These are phyloP conservation scores for Cotesia congregata DNA, from an alignment of 2,888 invertebrate genomes.

Conservation along the genomic window DNA sequence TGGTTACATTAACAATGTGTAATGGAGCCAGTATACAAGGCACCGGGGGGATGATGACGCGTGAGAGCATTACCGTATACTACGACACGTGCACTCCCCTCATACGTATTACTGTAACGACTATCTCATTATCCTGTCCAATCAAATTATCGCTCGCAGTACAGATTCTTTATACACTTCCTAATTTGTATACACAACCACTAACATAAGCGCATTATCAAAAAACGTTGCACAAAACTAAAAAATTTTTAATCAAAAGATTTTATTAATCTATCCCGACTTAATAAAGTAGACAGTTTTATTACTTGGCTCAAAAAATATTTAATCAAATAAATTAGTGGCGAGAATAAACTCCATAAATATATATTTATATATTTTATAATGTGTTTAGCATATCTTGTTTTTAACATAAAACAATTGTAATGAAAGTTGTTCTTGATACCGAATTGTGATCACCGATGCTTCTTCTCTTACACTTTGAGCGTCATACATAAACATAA, in stretches of 20 bases:
- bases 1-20: not conserved
- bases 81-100: conserved; percentile 20
- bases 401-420: not conserved
- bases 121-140: conserved; percentile 66
- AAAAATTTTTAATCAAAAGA: not conserved
- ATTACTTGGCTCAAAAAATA: not conserved
- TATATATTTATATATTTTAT: not conserved
- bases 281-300: not conserved
- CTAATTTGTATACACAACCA: conserved; percentile 28
- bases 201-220: not conserved
- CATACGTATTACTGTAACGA: conserved; percentile 54
- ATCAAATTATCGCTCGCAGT: conserved; percentile 58
- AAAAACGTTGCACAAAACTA: not conserved
- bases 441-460: not conserved
- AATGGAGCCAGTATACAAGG: conserved; percentile 14
- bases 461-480: not conserved
- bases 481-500: not conserved
- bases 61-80: conserved; percentile 24
- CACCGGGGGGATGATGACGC: conserved; percentile 10
- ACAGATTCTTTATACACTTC: conserved; percentile 13
- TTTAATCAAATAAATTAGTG: not conserved
- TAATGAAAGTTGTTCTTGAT: conserved; percentile 1
- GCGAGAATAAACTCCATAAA: not conserved
- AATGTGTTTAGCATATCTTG: not conserved
- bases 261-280: not conserved